These are phyloP conservation scores for Sitophilus oryzae DNA, from an alignment of 1,140 invertebrate genomes.

Conservation along the genomic window DNA sequence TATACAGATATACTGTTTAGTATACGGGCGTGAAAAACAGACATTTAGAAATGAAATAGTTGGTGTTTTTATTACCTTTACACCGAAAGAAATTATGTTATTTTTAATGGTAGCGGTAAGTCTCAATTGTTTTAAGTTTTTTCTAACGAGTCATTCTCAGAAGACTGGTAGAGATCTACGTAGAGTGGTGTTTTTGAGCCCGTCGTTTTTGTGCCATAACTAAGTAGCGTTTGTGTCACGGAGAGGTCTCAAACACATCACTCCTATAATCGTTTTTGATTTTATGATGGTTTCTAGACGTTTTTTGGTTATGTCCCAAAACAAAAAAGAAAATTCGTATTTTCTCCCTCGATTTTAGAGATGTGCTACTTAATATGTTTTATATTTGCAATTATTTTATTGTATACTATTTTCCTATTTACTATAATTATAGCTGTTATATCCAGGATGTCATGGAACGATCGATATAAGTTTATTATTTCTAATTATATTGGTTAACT, in stretches of 20 bases:
- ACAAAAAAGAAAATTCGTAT: no score
- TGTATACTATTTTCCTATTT: slow-evolving; percentile 14
- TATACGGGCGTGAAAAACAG: slow-evolving; percentile 31
- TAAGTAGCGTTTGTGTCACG: not conserved
- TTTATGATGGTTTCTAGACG: no score
- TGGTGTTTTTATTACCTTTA: slow-evolving; percentile 35
- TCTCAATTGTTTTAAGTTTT: not conserved
- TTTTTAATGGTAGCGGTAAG: not conserved
- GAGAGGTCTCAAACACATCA: no score
- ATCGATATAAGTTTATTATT: not conserved
- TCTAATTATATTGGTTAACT: not conserved
- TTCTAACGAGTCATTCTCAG: no score
- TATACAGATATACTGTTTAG: slow-evolving; percentile 37
- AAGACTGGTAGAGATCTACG: slow-evolving; percentile 15
- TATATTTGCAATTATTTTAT: slow-evolving; percentile 17
- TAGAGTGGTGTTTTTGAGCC: not conserved
- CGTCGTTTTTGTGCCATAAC: not conserved
- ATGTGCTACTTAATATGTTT: slow-evolving; percentile 21
- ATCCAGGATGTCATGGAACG: not conserved
- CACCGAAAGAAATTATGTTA: slow-evolving; percentile 20
- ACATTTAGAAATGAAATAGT: slow-evolving; percentile 14
- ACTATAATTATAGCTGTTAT: slow-evolving; percentile 19
- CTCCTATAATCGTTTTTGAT: no score
- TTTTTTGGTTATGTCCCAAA: not conserved
- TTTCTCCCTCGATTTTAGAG: no score